phyloP scores from a whole-genome alignment of 1,140 invertebrate genomes.

The Trachymyrmex cornetzi region DNA sequence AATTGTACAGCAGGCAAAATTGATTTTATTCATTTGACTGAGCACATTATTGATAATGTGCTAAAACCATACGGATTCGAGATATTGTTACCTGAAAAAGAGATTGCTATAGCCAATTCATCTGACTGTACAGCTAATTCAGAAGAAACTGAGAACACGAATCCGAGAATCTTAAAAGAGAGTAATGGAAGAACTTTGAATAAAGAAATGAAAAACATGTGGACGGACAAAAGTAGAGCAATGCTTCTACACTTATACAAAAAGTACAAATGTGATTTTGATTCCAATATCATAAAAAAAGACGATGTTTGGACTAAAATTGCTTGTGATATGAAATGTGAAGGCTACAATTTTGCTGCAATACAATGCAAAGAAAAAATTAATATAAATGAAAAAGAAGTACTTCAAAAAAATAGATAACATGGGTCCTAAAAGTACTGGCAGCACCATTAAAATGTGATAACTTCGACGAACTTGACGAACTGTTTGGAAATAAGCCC shows the following conservation, averaged over 20 bases:
- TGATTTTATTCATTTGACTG: too few relatives aligned
- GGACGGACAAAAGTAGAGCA: constrained; percentile 8
- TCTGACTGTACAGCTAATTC: neutral
- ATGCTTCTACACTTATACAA: constrained; percentile 2
- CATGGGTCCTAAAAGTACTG: neutral
- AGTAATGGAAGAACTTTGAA: neutral
- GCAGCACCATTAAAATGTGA: neutral
- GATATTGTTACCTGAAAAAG: neutral
- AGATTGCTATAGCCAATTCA: neutral
- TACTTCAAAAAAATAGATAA: neutral
- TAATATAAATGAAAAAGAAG: neutral
- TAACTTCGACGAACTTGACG: neutral
- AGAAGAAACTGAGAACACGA: neutral
- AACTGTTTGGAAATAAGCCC: neutral
- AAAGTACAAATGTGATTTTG: neutral
- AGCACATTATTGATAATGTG: too few relatives aligned
- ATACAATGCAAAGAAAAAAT: constrained; percentile 3
- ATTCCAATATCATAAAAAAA: neutral
- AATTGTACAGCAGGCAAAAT: too few relatives aligned
- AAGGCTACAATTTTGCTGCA: neutral
- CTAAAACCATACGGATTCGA: neutral
- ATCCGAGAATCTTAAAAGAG: neutral
- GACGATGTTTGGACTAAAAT: neutral
- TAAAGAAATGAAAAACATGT: neutral
- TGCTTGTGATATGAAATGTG: neutral